Conservation (phyloP, 2,888 invertebrate genomes). For the Liodrosophila aerea region DNA sequence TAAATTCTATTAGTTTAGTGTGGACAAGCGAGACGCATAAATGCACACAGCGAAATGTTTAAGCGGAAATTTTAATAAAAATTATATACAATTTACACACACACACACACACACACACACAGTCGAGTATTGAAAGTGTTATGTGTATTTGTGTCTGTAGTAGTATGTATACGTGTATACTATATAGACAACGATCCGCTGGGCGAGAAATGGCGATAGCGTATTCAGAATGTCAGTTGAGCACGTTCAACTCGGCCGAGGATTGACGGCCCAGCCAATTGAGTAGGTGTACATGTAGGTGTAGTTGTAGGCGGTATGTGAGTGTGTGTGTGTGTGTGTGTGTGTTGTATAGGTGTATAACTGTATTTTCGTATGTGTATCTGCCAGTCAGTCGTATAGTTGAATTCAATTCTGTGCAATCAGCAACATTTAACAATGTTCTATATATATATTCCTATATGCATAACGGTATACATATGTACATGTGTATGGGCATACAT, state of each 20-base stretch:
- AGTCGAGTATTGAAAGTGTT: constrained; percentile 51
- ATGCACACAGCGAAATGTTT: constrained; percentile 41
- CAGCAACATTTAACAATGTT: constrained; percentile 50
- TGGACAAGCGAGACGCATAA: constrained; percentile 5
- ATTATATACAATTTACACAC: constrained; percentile 69
- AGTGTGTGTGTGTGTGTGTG: too few species aligned
- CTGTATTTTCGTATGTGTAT: constrained; percentile 10
- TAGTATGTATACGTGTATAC: constrained; percentile 14
- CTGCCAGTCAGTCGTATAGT: constrained; percentile 39
- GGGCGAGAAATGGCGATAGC: constrained; percentile 26
- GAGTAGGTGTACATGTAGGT: constrained; percentile 48
- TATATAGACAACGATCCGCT: constrained; percentile 38
- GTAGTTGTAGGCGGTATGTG: constrained; percentile 13
- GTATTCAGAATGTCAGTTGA: constrained; percentile 58
- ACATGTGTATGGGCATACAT: constrained; percentile 28
- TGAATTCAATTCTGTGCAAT: constrained; percentile 73
- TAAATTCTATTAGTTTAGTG: constrained; percentile 8
- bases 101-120: constrained; percentile 35
- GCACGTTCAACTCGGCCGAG: constrained; percentile 74
- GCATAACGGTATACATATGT: constrained; percentile 1
- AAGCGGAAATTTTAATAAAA: constrained; percentile 76
- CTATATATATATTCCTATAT: constrained; percentile 22
- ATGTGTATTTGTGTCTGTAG: not conserved
- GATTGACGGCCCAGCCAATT: constrained; percentile 55
- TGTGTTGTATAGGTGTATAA: constrained; percentile 12